These are phyloP conservation scores for Arge pagana DNA, from an alignment of 2,888 invertebrate genomes.

Conservation along the genomic window DNA sequence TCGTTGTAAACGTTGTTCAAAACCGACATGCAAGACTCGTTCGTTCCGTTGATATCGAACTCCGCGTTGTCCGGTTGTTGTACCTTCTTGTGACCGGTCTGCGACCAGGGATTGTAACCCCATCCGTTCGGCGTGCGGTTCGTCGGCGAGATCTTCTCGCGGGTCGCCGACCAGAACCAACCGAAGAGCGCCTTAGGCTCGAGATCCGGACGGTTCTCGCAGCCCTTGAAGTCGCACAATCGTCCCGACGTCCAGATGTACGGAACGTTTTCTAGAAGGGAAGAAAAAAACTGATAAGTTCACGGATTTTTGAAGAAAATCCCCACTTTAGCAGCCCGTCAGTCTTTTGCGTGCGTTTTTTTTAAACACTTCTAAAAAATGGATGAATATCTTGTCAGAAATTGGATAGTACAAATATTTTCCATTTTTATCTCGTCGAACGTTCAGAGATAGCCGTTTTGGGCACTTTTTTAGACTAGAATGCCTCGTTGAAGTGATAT, in stretches of 20 bases:
- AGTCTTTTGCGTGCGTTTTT: too few species aligned
- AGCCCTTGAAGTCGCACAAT: slow-evolving; percentile 91
- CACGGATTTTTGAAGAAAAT: too few species aligned
- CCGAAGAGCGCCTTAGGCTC: slow-evolving; percentile 85
- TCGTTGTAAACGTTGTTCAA: slow-evolving; percentile 93
- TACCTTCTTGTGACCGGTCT: slow-evolving; percentile 87
- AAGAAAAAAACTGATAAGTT: neutral
- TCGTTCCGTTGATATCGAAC: slow-evolving; percentile 85
- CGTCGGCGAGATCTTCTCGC: slow-evolving; percentile 84
- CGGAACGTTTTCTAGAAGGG: slow-evolving; percentile 75
- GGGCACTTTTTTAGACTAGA: too few species aligned
- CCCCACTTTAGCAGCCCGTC: too few species aligned
- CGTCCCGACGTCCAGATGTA: slow-evolving; percentile 94
- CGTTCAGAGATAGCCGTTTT: too few species aligned
- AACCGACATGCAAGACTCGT: slow-evolving; percentile 84
- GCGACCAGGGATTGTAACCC: slow-evolving; percentile 89
- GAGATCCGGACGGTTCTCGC: slow-evolving; percentile 82
- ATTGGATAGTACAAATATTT: too few species aligned
- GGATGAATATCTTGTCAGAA: too few species aligned
- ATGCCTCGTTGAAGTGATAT: too few species aligned
- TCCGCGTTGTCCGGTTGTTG: slow-evolving; percentile 91
- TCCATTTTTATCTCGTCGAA: too few species aligned
- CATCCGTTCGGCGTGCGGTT: slow-evolving; percentile 72
- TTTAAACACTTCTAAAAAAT: too few species aligned
- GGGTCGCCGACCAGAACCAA: slow-evolving; percentile 93